phyloP scores from a whole-genome alignment of 2,113 vertebrate genomes.

The Myotis yumanensis region DNA sequence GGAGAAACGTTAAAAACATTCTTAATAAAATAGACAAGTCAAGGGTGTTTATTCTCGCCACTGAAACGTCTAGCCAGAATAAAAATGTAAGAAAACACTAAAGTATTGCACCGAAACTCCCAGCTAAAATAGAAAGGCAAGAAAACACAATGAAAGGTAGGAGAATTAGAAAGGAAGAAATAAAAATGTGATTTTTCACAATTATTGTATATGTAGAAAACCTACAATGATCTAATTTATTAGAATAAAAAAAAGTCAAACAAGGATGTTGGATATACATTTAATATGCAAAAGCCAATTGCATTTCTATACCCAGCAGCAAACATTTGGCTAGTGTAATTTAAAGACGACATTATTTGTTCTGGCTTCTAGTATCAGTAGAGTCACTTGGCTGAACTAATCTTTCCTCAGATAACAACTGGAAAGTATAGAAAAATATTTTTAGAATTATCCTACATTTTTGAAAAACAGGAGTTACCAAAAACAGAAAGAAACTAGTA shows the following conservation, averaged over 20 bases:
- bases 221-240: background rate
- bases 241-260: conserved; percentile 42
- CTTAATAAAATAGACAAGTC: background rate
- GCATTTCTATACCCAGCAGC: background rate
- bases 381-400: background rate
- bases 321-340: conserved; percentile 20
- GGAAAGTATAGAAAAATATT: background rate
- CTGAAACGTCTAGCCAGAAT: background rate
- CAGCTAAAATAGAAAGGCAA: background rate
- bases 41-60: background rate
- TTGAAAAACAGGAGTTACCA: background rate
- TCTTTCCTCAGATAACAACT: background rate
- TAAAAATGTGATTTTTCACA: background rate
- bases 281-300: background rate
- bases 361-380: background rate
- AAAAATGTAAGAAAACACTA: background rate
- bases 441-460: background rate
- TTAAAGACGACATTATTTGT: background rate
- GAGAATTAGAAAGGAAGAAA: background rate
- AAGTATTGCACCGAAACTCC: background rate
- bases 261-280: background rate
- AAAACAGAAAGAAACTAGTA: background rate
- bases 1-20: background rate
- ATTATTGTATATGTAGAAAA: background rate
- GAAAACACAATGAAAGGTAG: background rate